A percentile compares a stretch with the other conserved stretches of the same genome.
Evolutionary conservation across 2,888 invertebrate species (phyloP).

Genomic region (Trilocha varians): DNA sequence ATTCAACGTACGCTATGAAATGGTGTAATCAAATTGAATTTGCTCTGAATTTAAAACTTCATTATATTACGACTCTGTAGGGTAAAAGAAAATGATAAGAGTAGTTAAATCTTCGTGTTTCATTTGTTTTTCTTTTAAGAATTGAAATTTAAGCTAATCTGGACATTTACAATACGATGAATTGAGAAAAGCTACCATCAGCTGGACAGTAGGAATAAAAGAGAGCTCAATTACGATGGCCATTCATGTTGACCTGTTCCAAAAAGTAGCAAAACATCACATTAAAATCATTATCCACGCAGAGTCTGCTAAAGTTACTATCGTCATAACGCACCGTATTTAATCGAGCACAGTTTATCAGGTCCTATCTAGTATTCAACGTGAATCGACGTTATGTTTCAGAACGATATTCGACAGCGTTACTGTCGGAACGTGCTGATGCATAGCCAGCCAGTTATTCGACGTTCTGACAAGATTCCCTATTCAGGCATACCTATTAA

Average conservation of each 20-base stretch:
- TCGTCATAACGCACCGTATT: constrained; percentile 17
- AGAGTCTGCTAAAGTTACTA: too few species aligned
- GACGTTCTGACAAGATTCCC: constrained; percentile 14
- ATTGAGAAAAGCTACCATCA: background rate
- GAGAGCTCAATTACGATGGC: background rate
- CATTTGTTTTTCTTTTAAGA: too few species aligned
- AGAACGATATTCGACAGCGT: constrained; percentile 42
- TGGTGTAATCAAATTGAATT: constrained; percentile 6
- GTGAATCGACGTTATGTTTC: constrained; percentile 31
- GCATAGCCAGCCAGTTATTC: constrained; percentile 33
- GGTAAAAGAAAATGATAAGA: too few species aligned
- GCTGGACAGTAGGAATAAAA: too few species aligned
- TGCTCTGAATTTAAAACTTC: background rate
- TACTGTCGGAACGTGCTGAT: constrained; percentile 49
- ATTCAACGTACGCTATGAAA: constrained; percentile 11
- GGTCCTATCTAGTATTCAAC: constrained; percentile 26
- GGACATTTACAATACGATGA: background rate
- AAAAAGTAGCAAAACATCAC: constrained; percentile 12
- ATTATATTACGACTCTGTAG: background rate
- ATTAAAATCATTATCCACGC: too few species aligned
- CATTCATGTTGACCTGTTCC: background rate
- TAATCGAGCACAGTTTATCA: constrained; percentile 13
- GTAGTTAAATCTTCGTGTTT: too few species aligned
- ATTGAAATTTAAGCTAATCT: too few species aligned
- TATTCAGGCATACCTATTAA: constrained; percentile 14